These are phyloP conservation scores for Pelagia noctiluca DNA, from an alignment of 30 jellyfish, hydroid and myxozoan genomes.

Conservation along the genomic window DNA sequence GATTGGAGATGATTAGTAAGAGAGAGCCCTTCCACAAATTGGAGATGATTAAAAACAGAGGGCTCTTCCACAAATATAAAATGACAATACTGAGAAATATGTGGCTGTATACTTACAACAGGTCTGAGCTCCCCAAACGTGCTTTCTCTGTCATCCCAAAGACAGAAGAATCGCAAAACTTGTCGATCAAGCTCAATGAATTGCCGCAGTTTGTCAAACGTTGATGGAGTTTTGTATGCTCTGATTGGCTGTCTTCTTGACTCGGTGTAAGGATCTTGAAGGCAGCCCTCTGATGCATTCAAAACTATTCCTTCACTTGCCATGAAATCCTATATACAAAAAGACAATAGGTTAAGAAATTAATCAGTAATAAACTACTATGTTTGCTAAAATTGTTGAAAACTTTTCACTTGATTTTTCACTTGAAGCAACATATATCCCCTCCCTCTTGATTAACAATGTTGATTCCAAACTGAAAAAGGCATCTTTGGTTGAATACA, in stretches of 20 bases:
- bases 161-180: constrained; percentile 92
- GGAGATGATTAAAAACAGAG: too few species aligned
- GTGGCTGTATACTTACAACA: constrained; percentile 81
- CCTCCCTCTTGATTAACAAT: too few species aligned
- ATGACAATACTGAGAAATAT: too few species aligned
- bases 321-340: constrained; percentile 78
- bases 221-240: constrained; percentile 92
- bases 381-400: too few species aligned
- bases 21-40: too few species aligned
- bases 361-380: too few species aligned
- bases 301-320: constrained; percentile 92
- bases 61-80: too few species aligned
- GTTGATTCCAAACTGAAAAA: too few species aligned
- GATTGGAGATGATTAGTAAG: too few species aligned
- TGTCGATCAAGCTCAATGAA: constrained; percentile 94
- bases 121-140: constrained; percentile 98
- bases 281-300: constrained; percentile 72
- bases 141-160: constrained; percentile 98
- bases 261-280: constrained; percentile 81
- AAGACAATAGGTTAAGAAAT: neutral
- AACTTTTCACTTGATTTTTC: too few species aligned
- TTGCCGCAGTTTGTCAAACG: constrained; percentile 92
- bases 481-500: too few species aligned
- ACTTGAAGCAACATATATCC: too few species aligned
- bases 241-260: constrained; percentile 91